Conservation (phyloP, 2,113 vertebrate species). For the Sinocyclocheilus grahami region DNA sequence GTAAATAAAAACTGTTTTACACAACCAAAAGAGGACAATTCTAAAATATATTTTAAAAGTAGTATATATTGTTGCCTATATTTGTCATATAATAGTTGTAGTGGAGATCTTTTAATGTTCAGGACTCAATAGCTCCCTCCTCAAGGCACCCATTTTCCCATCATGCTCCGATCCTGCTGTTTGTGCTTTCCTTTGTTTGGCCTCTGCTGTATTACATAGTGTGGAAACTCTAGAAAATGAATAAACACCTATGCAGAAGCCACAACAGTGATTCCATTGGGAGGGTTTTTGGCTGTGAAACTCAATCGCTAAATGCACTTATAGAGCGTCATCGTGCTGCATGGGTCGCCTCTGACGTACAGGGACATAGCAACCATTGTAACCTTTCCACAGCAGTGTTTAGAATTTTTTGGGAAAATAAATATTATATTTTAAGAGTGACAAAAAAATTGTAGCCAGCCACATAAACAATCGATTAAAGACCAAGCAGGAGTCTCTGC, state of each 20-base stretch:
- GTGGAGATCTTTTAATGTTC: slow-evolving; percentile 5
- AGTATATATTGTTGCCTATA: background rate
- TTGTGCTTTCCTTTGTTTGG: slow-evolving; percentile 20
- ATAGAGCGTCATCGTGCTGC: slow-evolving; percentile 12
- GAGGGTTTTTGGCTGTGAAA: slow-evolving; percentile 5
- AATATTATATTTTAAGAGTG: background rate
- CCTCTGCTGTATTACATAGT: slow-evolving; percentile 1
- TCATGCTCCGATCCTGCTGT: background rate
- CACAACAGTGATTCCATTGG: slow-evolving; percentile 30
- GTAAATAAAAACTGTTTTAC: slow-evolving; percentile 8
- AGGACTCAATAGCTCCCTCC: background rate
- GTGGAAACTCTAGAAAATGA: slow-evolving; percentile 17
- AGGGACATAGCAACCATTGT: background rate
- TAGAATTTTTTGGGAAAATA: background rate
- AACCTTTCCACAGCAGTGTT: background rate
- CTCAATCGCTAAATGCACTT: slow-evolving; percentile 1
- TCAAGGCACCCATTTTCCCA: background rate
- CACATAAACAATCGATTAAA: background rate
- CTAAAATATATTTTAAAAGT: background rate
- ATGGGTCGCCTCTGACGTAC: background rate
- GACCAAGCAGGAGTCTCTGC: background rate
- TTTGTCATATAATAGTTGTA: slow-evolving; percentile 4
- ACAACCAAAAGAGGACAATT: background rate
- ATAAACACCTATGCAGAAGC: slow-evolving; percentile 22
- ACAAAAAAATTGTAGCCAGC: background rate